Evolutionary conservation across 1,140 invertebrate species (phyloP), one percentile per base, ranked within the genome.

Genomic region (Polyergus mexicanus): DNA sequence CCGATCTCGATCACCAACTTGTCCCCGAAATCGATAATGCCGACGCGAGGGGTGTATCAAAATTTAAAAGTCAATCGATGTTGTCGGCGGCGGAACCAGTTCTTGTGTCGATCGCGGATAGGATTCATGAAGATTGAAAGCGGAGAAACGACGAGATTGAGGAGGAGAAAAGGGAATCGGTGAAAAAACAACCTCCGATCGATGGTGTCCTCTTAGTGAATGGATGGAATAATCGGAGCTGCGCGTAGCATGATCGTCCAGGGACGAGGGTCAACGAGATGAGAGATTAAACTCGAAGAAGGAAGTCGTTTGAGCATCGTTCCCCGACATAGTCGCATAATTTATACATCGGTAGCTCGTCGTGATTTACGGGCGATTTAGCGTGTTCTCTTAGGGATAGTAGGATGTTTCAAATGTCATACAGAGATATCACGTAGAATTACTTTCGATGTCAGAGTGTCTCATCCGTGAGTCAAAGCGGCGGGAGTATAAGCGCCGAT

Each of bases 1-100:
- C n/a, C 28, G 13, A 28, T 11, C 56, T 11, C 56, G 68, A 38
- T 16, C 16, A 11, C 63, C 32, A 51, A n/a, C 54, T 74, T 47
- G 68, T 32, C 62, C 19, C 38, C 41, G 65, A 65, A 85, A 78
- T 72, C 68, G 81, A 88, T 88, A 74, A 87, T 60, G 65, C 32
- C 54, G 63, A 44, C 81, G 76, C 58, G 66, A 58, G 32, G 2
- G 51, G 84, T 65, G 62, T 80, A 25, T 38, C 47, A 51, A 32
- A 58, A 89, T 89, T 89, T 86, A 80, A 89, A 89, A 89, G 78
- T 86, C 88, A 80, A 89, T 89, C 71, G 54, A 3, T 19, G 62
- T 41, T 41, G 72, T 32, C 62, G 54, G 56, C 22, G 71, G 85
- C 6, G 58, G 51, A 74, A 77, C 89, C 75, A 89, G 88, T 89